Conservation (phyloP, 2,888 invertebrate species). For the Salticus scenicus region DNA sequence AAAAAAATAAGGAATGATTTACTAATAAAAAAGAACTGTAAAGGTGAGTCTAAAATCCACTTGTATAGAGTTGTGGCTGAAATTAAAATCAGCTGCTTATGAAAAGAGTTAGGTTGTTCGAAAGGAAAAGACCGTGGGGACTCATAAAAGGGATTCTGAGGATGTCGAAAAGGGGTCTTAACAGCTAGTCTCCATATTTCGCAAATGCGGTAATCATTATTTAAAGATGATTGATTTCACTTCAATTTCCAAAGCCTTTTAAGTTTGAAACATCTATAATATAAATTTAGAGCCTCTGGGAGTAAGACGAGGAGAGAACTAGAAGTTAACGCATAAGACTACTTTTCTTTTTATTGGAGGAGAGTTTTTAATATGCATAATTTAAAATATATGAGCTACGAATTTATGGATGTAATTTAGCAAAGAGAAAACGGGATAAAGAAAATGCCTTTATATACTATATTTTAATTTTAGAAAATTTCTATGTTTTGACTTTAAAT, state of each 20-base stretch:
- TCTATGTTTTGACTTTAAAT: background rate
- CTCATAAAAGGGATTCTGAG: constrained; percentile 41
- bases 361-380: constrained; percentile 21
- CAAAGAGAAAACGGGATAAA: background rate
- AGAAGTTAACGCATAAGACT: background rate
- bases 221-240: constrained; percentile 64
- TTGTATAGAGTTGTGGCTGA: constrained; percentile 45
- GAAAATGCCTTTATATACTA: background rate
- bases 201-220: constrained; percentile 53
- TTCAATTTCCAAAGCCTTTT: constrained; percentile 39
- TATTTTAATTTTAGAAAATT: background rate
- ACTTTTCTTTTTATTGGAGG: background rate
- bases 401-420: constrained; percentile 22
- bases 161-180: constrained; percentile 13
- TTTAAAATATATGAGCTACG: constrained; percentile 12
- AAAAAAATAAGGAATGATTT: constrained; percentile 17
- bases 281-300: constrained; percentile 3
- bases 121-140: constrained; percentile 25
- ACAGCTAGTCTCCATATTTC: constrained; percentile 24
- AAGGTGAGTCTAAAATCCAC: constrained; percentile 38
- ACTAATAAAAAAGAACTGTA: constrained; percentile 60
- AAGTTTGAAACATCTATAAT: constrained; percentile 31
- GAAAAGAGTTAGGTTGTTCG: constrained; percentile 47
- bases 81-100: constrained; percentile 58
- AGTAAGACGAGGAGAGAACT: background rate